Conservation (phyloP, 2,888 invertebrate genomes). For the Limnephilus marmoratus region DNA sequence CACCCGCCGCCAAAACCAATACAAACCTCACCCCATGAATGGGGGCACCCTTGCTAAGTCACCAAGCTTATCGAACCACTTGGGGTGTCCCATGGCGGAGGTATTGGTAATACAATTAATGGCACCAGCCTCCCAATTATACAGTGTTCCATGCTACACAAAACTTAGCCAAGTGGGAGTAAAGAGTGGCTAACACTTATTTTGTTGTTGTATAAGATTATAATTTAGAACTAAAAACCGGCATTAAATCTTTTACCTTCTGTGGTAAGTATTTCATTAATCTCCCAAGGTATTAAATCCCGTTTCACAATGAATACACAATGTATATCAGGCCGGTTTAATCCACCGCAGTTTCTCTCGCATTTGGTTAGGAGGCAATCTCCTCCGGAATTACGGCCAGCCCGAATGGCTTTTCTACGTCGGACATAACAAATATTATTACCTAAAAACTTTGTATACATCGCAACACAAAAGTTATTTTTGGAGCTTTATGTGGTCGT, state of each 20-base stretch:
- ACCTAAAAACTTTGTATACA: constrained; percentile 33
- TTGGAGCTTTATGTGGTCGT: constrained; percentile 2
- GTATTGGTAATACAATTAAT: no score
- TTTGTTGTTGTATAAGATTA: no score
- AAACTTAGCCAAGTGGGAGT: no score
- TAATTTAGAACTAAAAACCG: no score
- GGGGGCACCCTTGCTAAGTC: no score
- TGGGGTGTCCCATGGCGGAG: no score
- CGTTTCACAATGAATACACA: constrained; percentile 40
- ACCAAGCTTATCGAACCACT: no score
- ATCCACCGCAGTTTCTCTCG: constrained; percentile 14
- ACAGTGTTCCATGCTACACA: no score
- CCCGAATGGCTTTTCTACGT: constrained; percentile 27
- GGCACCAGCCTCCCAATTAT: no score
- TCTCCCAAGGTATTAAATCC: constrained; percentile 22
- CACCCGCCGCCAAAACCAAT: no score
- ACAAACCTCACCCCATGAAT: no score
- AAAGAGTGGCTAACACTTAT: no score
- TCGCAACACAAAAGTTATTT: constrained; percentile 6
- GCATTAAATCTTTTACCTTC: not conserved
- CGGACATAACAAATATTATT: constrained; percentile 38
- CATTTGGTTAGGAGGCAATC: constrained; percentile 29
- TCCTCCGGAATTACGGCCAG: not conserved
- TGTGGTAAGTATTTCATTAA: not conserved
- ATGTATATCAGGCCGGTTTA: constrained; percentile 25